Percentiles rank a stretch among this genome's conserved stretches.
These are phyloP conservation scores for Streptopelia turtur DNA, from an alignment of 2,797 vertebrate species.

Conservation along the genomic window DNA sequence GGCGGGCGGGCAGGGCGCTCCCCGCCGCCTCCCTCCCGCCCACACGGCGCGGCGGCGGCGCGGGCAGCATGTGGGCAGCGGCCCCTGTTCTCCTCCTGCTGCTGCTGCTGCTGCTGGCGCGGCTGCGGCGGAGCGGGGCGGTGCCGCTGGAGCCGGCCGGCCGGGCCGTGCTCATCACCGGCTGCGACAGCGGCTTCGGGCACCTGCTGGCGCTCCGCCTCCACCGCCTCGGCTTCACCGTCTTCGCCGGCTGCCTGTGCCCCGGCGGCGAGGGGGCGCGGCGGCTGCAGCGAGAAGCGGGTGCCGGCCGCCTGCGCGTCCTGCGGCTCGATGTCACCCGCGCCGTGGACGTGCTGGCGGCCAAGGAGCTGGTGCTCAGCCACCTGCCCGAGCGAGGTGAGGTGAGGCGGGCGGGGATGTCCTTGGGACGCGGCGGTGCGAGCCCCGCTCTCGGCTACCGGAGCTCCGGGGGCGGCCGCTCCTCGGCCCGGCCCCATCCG, in stretches of 20 bases:
- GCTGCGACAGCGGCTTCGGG: constrained; percentile 74
- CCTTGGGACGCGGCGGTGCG: not conserved
- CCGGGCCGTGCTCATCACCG: constrained; percentile 70
- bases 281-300: constrained; percentile 36
- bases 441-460: not conserved
- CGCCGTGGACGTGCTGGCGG: constrained; percentile 39
- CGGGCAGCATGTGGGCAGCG: not conserved
- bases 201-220: constrained; percentile 61
- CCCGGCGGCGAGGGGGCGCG: constrained; percentile 58
- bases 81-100: not conserved
- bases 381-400: constrained; percentile 63
- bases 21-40: no score
- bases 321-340: constrained; percentile 62
- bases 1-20: not conserved
- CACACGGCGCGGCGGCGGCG: not conserved
- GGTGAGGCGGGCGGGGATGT: not conserved
- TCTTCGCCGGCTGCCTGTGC: constrained; percentile 64
- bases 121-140: not conserved
- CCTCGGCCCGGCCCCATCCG: not conserved
- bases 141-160: constrained; percentile 25
- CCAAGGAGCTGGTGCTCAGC: constrained; percentile 56
- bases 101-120: not conserved
- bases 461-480: not conserved
- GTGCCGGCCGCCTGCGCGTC: constrained; percentile 4
- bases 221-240: constrained; percentile 60